Base-by-base conservation (phyloP, 2,113 vertebrate species). In the Xiphias gladius region DNA sequence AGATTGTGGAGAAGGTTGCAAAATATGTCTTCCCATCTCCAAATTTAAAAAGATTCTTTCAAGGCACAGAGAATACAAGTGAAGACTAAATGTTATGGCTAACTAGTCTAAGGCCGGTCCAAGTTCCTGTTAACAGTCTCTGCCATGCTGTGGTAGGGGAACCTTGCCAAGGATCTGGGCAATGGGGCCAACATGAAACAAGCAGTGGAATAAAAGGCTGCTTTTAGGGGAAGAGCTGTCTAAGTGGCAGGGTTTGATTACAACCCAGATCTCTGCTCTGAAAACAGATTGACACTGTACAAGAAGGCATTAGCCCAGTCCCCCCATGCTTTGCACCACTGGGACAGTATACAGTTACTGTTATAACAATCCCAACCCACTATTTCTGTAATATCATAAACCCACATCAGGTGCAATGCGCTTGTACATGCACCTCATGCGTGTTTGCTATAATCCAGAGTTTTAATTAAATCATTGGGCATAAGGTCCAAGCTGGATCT, bases 231-330 rank as follows among this genome's bases (percentile, higher is more conserved):
- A 83, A 86, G 85, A 91, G 82, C 83, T 75, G 83, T 89, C 89
- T 92, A 93, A 94, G 91, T 93, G 91, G 88, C 85, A 87, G 93
- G 88, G 90, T 94, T 95, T 94, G 93, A 95, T 95, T 94, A 92
- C 94, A 91, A 62, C 90, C 85, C 90, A 89, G 91, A 95, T 95
- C 87, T 79, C 83, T 73, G 84, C 66, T n/a, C 83, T 76, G 86
- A 80, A 88, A 91, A 89, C 89, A 93, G 87, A 91, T 90, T 86
- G 79, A 90, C 91, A 89, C 46, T 46, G 79, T 86, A 87, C 84
- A 87, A 94, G 91, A 92, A 94, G 83, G 85, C 92, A 88, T 89
- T 88, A 78, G 66, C 86, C 73, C 83, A 35, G 64, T 61, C 78
- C 80, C 80, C 75, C 39, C 77, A 86, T 92, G 86, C 86, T 88